Evolutionary conservation across 1,140 invertebrate species (phyloP).

Genomic region (Megalopta genalis): DNA sequence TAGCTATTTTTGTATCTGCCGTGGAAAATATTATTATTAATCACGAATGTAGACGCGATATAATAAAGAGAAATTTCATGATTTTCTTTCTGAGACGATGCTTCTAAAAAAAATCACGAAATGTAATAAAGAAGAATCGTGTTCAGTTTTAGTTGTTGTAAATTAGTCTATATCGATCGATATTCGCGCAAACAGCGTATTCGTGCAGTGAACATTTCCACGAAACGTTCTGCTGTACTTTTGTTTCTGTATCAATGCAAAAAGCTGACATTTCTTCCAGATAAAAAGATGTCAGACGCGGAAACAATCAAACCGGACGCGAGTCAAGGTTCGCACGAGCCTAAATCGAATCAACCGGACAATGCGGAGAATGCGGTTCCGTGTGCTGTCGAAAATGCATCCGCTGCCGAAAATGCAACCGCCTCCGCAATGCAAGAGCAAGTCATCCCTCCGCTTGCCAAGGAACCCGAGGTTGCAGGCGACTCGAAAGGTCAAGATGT

Average conservation of each 20-base stretch:
- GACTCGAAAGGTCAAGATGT: background rate
- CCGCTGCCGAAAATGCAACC: background rate
- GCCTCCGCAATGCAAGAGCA: background rate
- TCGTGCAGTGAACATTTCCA: no score
- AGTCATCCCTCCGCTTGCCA: background rate
- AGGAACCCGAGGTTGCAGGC: background rate
- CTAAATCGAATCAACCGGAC: background rate
- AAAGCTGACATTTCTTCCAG: constrained; percentile 35
- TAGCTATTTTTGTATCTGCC: no score
- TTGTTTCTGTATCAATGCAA: constrained; percentile 3
- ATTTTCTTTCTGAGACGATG: background rate
- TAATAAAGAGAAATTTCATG: no score
- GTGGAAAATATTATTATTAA: no score
- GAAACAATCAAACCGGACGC: constrained; percentile 5
- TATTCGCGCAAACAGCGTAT: no score
- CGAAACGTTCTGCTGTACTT: background rate
- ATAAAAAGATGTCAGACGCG: constrained; percentile 43
- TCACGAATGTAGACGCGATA: no score
- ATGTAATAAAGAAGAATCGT: no score
- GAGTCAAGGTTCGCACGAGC: constrained; percentile 6
- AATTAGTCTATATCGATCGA: no score
- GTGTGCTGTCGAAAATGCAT: background rate
- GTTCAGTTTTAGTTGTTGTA: no score
- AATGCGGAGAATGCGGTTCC: background rate
- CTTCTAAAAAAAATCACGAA: background rate